Evolutionary conservation across 2,113 vertebrate genomes (phyloP).

Genomic region (Sinocyclocheilus anophthalmus): DNA sequence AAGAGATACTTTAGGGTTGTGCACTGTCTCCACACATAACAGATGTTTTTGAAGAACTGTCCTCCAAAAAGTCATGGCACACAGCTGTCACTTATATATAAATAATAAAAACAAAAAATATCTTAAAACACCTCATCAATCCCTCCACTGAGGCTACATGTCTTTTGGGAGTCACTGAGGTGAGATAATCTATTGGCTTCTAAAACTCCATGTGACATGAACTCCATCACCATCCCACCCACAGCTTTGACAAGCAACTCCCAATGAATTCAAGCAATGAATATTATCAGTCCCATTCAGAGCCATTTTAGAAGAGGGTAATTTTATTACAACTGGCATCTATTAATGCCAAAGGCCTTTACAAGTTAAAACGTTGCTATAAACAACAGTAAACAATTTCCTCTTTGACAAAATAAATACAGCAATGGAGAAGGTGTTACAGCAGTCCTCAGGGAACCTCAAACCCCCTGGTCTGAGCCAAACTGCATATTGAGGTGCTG

Average conservation of each 20-base stretch:
- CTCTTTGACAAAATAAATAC: constrained; percentile 22
- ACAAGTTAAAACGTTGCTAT: constrained; percentile 7
- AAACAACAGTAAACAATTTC: constrained; percentile 35
- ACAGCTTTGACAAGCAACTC: constrained; percentile 14
- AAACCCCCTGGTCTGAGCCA: neutral
- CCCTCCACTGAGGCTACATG: neutral
- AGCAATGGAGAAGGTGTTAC: constrained; percentile 1
- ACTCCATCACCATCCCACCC: neutral
- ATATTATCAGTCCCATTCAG: constrained; percentile 10
- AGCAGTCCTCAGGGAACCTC: constrained; percentile 18
- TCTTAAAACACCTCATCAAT: neutral
- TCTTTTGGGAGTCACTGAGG: neutral
- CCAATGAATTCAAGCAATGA: constrained; percentile 1
- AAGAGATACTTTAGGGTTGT: neutral
- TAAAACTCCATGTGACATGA: constrained; percentile 15
- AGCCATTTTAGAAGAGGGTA: neutral
- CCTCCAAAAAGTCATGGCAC: neutral
- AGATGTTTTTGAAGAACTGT: neutral
- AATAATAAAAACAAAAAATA: neutral
- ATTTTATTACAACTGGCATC: constrained; percentile 18
- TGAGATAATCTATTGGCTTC: constrained; percentile 9
- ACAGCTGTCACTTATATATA: constrained; percentile 3
- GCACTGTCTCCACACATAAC: neutral
- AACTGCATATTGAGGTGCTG: constrained; percentile 34
- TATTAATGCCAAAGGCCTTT: constrained; percentile 4